Evolutionary conservation across 2,888 invertebrate genomes (phyloP).

Genomic region (Trissonchulus latispiculum): DNA sequence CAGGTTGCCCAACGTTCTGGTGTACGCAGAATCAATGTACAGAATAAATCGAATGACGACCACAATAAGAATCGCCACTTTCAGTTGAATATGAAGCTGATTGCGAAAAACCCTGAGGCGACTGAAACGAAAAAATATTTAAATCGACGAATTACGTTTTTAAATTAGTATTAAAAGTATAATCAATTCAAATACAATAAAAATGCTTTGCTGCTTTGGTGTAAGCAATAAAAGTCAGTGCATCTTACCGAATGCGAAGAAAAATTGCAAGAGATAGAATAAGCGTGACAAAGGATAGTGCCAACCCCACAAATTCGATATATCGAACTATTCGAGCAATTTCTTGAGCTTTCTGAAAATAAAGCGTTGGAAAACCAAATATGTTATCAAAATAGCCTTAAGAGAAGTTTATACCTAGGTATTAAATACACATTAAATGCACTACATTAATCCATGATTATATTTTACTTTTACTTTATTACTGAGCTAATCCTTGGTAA

Average conservation of each 20-base stretch:
- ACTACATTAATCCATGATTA: no score
- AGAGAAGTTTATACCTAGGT: no score
- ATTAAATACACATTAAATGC: no score
- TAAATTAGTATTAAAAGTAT: no score
- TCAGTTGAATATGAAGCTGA: conserved; percentile 49
- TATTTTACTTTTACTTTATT: no score
- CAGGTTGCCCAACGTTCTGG: conserved; percentile 38
- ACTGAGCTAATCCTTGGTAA: no score
- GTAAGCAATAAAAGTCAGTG: no score
- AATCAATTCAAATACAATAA: no score
- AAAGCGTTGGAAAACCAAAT: no score
- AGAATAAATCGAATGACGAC: conserved; percentile 47
- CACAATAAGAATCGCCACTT: conserved; percentile 49
- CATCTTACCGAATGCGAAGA: conserved; percentile 62
- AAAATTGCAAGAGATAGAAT: conserved; percentile 68
- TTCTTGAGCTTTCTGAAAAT: conserved; percentile 64
- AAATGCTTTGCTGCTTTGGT: no score
- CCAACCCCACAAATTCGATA: conserved; percentile 67
- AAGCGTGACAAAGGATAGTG: conserved; percentile 64
- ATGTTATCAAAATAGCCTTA: no score
- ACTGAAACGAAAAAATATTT: conserved; percentile 39
- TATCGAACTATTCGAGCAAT: conserved; percentile 66
- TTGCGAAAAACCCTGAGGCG: conserved; percentile 49
- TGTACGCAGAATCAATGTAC: conserved; percentile 48
- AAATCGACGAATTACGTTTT: no score